phyloP scores from a whole-genome alignment of 2,797 vertebrate genomes.

The Florisuga fusca region DNA sequence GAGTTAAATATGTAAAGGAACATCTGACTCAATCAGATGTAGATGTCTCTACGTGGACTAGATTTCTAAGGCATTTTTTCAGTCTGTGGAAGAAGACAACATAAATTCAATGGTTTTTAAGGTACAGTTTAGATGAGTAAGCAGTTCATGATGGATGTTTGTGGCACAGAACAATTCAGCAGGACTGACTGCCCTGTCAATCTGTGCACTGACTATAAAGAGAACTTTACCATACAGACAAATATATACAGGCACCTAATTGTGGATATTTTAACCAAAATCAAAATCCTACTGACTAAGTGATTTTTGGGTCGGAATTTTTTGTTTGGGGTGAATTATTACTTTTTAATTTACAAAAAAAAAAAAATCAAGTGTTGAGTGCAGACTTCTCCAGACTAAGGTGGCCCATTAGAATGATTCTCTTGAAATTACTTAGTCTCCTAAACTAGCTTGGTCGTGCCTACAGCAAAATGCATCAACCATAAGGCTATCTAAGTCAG shows the following conservation, averaged over 20 bases:
- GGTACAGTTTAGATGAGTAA: background rate
- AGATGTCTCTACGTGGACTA: background rate
- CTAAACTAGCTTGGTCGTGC: background rate
- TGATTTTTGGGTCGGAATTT: too few relatives aligned
- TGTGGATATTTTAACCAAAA: background rate
- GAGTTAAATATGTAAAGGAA: background rate
- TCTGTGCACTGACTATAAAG: background rate
- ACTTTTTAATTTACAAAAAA: background rate
- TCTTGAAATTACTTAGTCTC: background rate
- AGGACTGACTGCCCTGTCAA: background rate
- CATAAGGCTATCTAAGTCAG: background rate
- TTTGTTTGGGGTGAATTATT: too few relatives aligned
- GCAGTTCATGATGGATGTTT: background rate
- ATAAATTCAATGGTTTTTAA: background rate
- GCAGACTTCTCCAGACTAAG: background rate
- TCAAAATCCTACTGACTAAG: background rate
- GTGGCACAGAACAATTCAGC: rapidly evolving
- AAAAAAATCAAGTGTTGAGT: rapidly evolving
- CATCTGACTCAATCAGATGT: too few relatives aligned
- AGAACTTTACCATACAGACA: background rate
- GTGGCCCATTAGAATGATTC: rapidly evolving
- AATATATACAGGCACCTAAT: background rate
- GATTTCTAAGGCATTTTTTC: background rate
- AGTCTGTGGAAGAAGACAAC: background rate
- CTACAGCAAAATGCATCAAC: background rate